phyloP scores from a whole-genome alignment of 2,113 vertebrate genomes.

The Nanorana parkeri region DNA sequence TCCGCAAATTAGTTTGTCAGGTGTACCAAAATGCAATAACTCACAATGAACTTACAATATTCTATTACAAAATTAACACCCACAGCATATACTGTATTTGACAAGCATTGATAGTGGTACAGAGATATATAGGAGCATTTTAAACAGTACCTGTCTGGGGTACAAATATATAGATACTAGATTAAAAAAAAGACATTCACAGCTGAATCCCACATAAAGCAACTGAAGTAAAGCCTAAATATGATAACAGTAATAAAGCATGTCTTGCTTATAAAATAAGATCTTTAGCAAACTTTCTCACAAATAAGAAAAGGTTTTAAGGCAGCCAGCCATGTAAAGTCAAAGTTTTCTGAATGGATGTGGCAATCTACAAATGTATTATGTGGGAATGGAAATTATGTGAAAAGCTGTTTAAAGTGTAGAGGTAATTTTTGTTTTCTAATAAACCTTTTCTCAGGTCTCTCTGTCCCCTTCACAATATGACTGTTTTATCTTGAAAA shows the following conservation, averaged over 20 bases:
- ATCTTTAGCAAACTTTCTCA: background rate
- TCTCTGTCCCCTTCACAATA: too few relatives aligned
- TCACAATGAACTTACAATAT: constrained; percentile 13
- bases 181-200: constrained; percentile 30
- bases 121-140: constrained; percentile 15
- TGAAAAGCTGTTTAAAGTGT: too few relatives aligned
- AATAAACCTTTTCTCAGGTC: too few relatives aligned
- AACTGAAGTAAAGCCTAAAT: constrained; percentile 23
- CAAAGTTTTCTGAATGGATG: background rate
- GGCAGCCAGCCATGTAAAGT: background rate
- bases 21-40: constrained; percentile 43
- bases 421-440: too few relatives aligned
- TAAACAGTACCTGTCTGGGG: constrained; percentile 5
- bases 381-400: background rate
- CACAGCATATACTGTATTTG: constrained; percentile 34
- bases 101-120: constrained; percentile 26
- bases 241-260: constrained; percentile 29
- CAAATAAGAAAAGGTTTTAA: background rate
- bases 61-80: constrained; percentile 37
- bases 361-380: background rate
- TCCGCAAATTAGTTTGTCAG: constrained; percentile 48
- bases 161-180: constrained; percentile 3
- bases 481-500: too few relatives aligned
- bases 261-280: background rate
- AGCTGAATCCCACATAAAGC: constrained; percentile 31